Evolutionary conservation across 2,113 vertebrate genomes (phyloP), one percentile per base, ranked within the genome.

Genomic region (Vulpes ferrilata): DNA sequence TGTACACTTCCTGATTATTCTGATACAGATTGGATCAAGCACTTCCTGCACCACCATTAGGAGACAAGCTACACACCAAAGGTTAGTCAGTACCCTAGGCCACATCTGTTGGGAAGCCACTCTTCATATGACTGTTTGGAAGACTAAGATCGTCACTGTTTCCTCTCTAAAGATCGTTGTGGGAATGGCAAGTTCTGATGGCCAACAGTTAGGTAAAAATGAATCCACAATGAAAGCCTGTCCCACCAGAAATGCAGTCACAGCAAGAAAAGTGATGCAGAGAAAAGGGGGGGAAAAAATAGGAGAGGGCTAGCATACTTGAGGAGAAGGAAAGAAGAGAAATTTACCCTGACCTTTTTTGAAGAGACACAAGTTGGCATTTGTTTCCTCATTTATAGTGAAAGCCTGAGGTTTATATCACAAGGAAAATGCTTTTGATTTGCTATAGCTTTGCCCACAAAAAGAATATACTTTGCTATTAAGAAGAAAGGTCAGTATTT

Each of bases 391-490:
- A 15, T 90, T 94, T 95, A 76, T 93, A 81, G 10, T 95, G 62
- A 81, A 81, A 91, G 25, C 27, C 87, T 80, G 65, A 55, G 55
- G 83, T 81, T 96, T 81, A 82, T 85, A 81, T 92, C 96, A 96
- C 60, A 87, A 59, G 69, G 60, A 97, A 98, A 95, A 94, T 38
- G 43, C 22, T 76, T 94, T 85, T 97, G 86, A 96, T 94, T 95
- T 95, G 82, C 85, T 90, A 92, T 64, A 87, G 30, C 27, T 93
- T 97, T 95, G 55, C 22, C 81, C 95, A 93, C 90, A 96, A 73
- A 62, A 71, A 90, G 60, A 92, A 89, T 11, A 6, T 74, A 22
- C 64, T 96, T 97, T 96, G 59, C 62, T 90, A 11, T 81, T 95
- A 92, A 89, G 84, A 80, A 97, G 53, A 98, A 96, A 97, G 65